Evolutionary conservation across 1,140 invertebrate species (phyloP).

Genomic region (Acyrthosiphon pisum): DNA sequence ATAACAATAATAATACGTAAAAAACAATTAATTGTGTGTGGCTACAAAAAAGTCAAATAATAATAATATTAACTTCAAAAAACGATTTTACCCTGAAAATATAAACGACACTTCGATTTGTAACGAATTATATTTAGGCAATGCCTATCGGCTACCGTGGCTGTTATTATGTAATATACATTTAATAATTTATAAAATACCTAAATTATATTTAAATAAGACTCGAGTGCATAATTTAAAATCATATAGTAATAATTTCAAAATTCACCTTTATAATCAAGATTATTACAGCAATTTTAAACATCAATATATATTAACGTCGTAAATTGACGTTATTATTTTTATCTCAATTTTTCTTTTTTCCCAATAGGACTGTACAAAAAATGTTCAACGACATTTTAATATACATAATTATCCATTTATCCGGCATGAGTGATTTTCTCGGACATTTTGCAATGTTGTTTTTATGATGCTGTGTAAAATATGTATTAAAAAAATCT

Average conservation of each 20-base stretch:
- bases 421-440: not conserved
- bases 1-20: not conserved
- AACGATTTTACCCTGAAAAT: not conserved
- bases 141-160: too few relatives aligned
- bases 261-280: not conserved
- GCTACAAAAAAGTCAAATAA: not conserved
- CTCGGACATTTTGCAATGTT: not conserved
- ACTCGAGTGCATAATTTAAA: not conserved
- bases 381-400: not conserved
- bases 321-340: not conserved
- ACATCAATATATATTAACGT: too few relatives aligned
- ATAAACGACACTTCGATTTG: not conserved
- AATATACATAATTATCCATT: too few relatives aligned
- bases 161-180: too few relatives aligned
- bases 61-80: not conserved
- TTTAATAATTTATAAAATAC: too few relatives aligned
- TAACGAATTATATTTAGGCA: not conserved
- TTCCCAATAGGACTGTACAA: not conserved
- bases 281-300: not conserved
- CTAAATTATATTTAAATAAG: not conserved
- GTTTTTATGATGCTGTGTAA: not conserved
- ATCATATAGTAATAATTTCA: not conserved
- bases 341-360: not conserved
- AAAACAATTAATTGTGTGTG: not conserved
- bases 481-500: conserved; percentile 2